Conservation (phyloP, 2,888 invertebrate species). For the Eupithecia dodoneata region DNA sequence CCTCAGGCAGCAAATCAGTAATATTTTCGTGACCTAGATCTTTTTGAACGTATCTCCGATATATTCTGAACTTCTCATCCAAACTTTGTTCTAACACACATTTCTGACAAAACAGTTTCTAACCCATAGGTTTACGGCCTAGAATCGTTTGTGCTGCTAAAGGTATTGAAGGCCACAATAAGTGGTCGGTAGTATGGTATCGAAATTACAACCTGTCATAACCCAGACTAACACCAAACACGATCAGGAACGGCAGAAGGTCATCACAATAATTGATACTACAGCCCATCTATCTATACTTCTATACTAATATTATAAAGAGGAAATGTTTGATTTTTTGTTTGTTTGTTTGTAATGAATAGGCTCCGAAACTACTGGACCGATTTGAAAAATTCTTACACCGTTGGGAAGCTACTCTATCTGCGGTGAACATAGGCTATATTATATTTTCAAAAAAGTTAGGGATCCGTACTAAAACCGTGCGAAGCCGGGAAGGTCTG, state of each 20-base stretch:
- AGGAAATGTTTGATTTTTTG: no score
- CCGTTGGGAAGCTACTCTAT: no score
- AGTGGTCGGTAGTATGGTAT: conserved; percentile 61
- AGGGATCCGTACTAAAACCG: no score
- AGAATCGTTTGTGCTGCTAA: conserved; percentile 44
- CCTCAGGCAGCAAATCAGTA: conserved; percentile 74
- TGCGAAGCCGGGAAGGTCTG: no score
- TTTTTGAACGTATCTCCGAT: conserved; percentile 68
- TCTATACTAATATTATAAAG: no score
- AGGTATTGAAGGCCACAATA: conserved; percentile 47
- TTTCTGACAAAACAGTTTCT: conserved; percentile 43
- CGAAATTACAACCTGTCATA: conserved; percentile 82
- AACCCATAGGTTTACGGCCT: conserved; percentile 46
- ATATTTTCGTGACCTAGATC: conserved; percentile 82
- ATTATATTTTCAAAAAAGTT: no score
- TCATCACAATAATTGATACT: conserved; percentile 66
- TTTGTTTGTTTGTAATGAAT: no score
- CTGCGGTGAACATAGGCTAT: no score
- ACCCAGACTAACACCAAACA: conserved; percentile 74
- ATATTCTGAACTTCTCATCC: conserved; percentile 47
- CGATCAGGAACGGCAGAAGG: conserved; percentile 74
- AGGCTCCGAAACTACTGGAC: no score
- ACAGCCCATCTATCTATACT: no score
- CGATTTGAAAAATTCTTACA: no score
- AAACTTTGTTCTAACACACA: conserved; percentile 45